These are phyloP conservation scores for Thalassarche chlororhynchos DNA, from an alignment of 2,113 vertebrate genomes.

Conservation along the genomic window DNA sequence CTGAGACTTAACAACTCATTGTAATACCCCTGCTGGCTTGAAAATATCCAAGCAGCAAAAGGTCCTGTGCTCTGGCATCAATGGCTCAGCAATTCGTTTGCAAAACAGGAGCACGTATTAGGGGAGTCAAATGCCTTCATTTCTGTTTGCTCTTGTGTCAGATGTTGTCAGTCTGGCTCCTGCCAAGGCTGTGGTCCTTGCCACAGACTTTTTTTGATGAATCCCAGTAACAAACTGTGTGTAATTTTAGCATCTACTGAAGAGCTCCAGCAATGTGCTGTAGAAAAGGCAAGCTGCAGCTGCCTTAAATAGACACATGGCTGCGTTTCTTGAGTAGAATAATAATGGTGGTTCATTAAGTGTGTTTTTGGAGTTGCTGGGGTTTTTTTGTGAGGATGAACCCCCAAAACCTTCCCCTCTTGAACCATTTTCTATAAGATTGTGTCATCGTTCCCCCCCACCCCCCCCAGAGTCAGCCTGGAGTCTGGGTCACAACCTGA, in stretches of 20 bases:
- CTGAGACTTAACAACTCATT: not conserved
- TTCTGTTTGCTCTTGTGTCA: not conserved
- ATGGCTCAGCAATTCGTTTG: not conserved
- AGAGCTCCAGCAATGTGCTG: not conserved
- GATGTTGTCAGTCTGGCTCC: not conserved
- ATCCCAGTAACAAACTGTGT: not conserved
- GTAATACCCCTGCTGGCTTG: not conserved
- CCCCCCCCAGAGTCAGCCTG: not conserved
- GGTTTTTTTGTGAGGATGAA: not conserved
- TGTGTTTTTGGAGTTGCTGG: not conserved
- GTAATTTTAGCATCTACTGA: slow-evolving; percentile 4
- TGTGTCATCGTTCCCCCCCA: not conserved
- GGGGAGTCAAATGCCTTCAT: not conserved
- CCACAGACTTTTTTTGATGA: not conserved
- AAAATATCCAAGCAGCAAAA: not conserved
- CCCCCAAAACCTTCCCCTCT: not conserved
- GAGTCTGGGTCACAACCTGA: not conserved
- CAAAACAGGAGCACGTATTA: not conserved
- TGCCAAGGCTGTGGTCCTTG: not conserved
- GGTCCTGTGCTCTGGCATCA: not conserved
- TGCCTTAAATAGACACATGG: not conserved
- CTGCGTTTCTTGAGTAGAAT: not conserved
- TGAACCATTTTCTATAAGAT: not conserved
- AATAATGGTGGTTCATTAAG: not conserved
- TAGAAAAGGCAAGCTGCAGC: not conserved